Base-by-base conservation (phyloP, 1,140 invertebrate species). In the Cotesia typhae region DNA sequence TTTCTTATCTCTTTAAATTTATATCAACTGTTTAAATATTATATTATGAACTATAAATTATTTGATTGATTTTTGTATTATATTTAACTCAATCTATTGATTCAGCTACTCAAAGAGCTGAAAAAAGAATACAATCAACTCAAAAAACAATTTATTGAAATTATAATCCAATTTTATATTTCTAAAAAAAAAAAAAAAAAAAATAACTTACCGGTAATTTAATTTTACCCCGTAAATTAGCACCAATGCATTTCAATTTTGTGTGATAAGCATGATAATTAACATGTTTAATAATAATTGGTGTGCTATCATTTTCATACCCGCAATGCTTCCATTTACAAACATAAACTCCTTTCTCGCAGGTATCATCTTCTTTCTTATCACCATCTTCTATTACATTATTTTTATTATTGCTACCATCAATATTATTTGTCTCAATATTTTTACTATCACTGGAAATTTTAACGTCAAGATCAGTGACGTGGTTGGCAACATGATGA, bases 191-290 rank as follows among this genome's bases (percentile, higher is more conserved):
- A 14, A 55, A 1, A 41, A 14, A 41, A 59, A 17, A 59, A 20
- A 37, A 14, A 66, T 37, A 75, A 78, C 83, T 84, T 83, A 89
- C 88, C 1, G 90, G 90, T 53, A 94, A 84, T 70, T 90, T 90
- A 6, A 89, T 85, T 28, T 89, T 87, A 12, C 88, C 83, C 67
- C 90, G 83, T 12, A 92, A 87, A 75, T 91, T 90, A 17, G 88
- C 86, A 1, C 94, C 94, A 51, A 94, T 90, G 10, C 90, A 90
- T 79, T 93, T 90, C 5, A 95, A 82, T 75, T 91, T 91, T 0
- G 90, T 88, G 76, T 94, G 92, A 82, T 93, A 95, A 1, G 92
- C 89, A 84, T 95, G 94, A 77, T 92, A 94, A 81, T 92, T 92
- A 0, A 94, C 82, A 80, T 96, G 94, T 0, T 92, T 85, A 4